Evolutionary conservation across 1,140 invertebrate species (phyloP).

Genomic region (Dendrolimus punctatus): DNA sequence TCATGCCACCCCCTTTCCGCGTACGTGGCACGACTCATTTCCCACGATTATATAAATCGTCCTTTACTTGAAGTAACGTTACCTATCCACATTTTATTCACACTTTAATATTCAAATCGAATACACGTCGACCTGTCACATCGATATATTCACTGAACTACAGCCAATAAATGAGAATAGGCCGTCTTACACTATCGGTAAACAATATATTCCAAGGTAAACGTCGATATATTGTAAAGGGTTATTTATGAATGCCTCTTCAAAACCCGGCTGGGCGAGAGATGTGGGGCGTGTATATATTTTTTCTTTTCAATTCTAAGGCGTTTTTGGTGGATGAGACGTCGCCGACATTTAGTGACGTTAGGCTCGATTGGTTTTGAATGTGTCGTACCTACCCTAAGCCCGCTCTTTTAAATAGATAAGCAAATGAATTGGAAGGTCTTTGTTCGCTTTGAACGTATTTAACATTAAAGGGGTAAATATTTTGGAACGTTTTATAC

Average conservation of each 20-base stretch:
- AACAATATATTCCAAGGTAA: constrained; percentile 4
- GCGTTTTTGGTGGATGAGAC: constrained; percentile 32
- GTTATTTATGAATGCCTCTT: constrained; percentile 6
- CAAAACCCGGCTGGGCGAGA: constrained; percentile 7
- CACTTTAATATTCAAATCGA: too few relatives aligned
- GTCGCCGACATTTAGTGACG: constrained; percentile 60
- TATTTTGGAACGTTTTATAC: constrained; percentile 12
- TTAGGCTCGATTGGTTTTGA: constrained; percentile 63
- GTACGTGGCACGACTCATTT: too few relatives aligned
- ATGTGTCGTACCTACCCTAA: constrained; percentile 49
- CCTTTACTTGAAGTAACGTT: too few relatives aligned
- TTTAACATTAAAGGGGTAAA: constrained; percentile 20
- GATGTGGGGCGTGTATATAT: constrained; percentile 40
- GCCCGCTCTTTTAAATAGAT: constrained; percentile 64
- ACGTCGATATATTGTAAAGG: constrained; percentile 1
- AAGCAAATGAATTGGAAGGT: constrained; percentile 67
- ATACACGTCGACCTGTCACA: too few relatives aligned
- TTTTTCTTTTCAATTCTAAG: constrained; percentile 40
- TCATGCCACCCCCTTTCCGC: too few relatives aligned
- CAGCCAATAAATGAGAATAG: not conserved
- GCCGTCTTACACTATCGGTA: constrained; percentile 2
- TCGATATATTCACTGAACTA: too few relatives aligned
- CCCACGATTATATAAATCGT: too few relatives aligned
- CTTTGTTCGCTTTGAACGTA: constrained; percentile 30
- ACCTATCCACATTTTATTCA: too few relatives aligned